These are phyloP conservation scores for Apostichopus parvimensis DNA, from an alignment of 35 echinoderm and acorn worm genomes.

Conservation along the genomic window DNA sequence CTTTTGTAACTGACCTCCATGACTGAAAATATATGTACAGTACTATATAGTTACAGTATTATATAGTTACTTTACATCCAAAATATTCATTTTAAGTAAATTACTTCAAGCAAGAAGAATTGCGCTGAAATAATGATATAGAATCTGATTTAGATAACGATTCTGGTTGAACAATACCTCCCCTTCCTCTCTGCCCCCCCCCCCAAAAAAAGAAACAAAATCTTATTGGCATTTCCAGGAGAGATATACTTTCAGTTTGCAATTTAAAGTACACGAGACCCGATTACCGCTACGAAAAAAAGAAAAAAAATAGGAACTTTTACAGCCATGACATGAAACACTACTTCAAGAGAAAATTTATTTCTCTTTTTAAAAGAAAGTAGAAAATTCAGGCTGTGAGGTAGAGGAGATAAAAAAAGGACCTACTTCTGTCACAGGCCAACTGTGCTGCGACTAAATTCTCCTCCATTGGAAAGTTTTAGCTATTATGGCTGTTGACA, in stretches of 20 bases:
- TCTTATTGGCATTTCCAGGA: too few relatives aligned
- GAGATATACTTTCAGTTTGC: not conserved
- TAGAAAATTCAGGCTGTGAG: not conserved
- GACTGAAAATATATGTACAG: too few relatives aligned
- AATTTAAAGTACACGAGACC: not conserved
- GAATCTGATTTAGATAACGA: too few relatives aligned
- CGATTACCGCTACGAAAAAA: not conserved
- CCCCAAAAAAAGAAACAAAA: too few relatives aligned
- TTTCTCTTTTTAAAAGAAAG: not conserved
- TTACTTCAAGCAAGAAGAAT: too few relatives aligned
- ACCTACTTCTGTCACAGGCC: constrained; percentile 4
- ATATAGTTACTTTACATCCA: too few relatives aligned
- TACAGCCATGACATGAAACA: constrained; percentile 9
- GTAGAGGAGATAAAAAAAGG: not conserved
- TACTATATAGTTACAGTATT: too few relatives aligned
- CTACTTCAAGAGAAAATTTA: not conserved
- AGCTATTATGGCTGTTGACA: not conserved
- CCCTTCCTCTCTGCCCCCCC: too few relatives aligned
- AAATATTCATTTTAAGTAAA: too few relatives aligned
- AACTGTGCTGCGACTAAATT: constrained; percentile 3
- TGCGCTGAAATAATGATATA: too few relatives aligned
- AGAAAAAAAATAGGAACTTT: not conserved
- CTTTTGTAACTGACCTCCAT: too few relatives aligned
- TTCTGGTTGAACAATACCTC: too few relatives aligned
- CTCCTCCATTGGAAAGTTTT: not conserved